Evolutionary conservation across 2,113 vertebrate genomes (phyloP), one percentile per base, ranked within the genome.

Genomic region (Parus major): DNA sequence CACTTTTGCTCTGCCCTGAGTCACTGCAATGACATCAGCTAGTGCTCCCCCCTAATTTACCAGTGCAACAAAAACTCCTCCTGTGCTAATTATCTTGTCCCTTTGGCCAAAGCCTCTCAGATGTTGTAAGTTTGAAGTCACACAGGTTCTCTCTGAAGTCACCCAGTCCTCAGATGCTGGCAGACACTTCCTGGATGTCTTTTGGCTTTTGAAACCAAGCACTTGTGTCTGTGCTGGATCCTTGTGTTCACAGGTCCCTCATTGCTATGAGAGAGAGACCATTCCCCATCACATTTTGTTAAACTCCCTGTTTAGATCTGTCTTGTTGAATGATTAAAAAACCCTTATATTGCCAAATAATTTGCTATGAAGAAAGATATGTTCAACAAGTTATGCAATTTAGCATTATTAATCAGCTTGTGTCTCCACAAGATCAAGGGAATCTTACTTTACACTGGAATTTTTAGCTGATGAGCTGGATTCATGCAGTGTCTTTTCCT

Each of bases 301-400:
- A 53, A 82, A 76, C 87, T 90, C 78, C 71, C 78, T n/a, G 10
- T 64, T 95, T 63, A 70, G 75, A 19, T 90, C 82, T 87, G 25
- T 69, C 78, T 91, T 82, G 75, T 70, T 80, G 63, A 81, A 77
- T 60, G 50, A 77, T 95, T 91, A 72, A 88, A 94, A 89, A 80
- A 14, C 42, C 71, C 59, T 35, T 81, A 35, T 56, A 82, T 85
- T 91, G 92, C 94, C 92, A 96, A 86, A 92, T 88, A 73, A 93
- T 94, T 93, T 88, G 85, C 95, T 90, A 18, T 41, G 73, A 79
- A 87, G 81, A 44, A 87, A 91, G 85, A 42, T n/a, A 41, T 44
- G 71, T 88, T 82, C 59, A 91, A 82, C 83, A 49, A 93, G 55
- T 97, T 95, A 96, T 94, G 90, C 94, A 96, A 90, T 95, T 94